Evolutionary conservation across 2,888 invertebrate species (phyloP).

Genomic region (Melolontha melolontha): DNA sequence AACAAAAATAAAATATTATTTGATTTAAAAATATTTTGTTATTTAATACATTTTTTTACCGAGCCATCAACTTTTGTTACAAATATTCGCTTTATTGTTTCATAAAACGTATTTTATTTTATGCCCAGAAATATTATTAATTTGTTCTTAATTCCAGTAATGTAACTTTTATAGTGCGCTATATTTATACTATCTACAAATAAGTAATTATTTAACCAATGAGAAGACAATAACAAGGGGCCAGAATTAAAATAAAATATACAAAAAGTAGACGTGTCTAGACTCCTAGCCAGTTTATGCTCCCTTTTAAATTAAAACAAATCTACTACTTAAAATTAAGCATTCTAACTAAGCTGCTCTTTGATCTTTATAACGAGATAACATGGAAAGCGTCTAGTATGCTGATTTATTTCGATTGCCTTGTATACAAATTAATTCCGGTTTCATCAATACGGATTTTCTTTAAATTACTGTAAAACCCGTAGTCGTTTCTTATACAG

Average conservation of each 20-base stretch:
- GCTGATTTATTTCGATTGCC: conserved; percentile 43
- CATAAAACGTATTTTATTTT: no score
- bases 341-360: conserved; percentile 1
- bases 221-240: no score
- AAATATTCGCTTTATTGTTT: no score
- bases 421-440: conserved; percentile 42
- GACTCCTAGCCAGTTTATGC: background rate
- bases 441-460: conserved; percentile 12
- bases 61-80: no score
- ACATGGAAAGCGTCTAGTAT: conserved; percentile 28
- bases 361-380: conserved; percentile 8
- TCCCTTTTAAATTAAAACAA: conserved; percentile 7
- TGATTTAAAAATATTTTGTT: no score
- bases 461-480: background rate
- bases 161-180: no score
- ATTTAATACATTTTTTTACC: no score
- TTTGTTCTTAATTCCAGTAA: no score
- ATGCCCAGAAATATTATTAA: no score
- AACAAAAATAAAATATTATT: no score
- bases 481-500: background rate
- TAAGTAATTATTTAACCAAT: no score
- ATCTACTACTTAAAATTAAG: conserved; percentile 16
- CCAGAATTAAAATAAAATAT: background rate
- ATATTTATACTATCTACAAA: no score
- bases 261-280: background rate